Base-by-base conservation (phyloP, 1,140 invertebrate genomes). In the Pentalonia nigronervosa region DNA sequence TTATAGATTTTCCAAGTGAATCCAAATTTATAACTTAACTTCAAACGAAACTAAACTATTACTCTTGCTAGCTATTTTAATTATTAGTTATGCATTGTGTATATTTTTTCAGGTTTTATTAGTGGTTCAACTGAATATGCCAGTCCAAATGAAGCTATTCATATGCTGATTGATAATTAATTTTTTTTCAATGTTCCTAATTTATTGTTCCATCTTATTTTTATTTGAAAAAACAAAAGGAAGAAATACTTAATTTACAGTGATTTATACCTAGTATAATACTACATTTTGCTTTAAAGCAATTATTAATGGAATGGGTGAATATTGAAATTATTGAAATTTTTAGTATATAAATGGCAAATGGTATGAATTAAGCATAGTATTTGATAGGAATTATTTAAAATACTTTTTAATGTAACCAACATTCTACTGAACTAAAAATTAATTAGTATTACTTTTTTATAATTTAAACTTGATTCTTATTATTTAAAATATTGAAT, bases 91-190 rank as follows among this genome's bases (percentile, higher is more conserved):
- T 50, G 2, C 34, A 87, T 48, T 87, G 1, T 87, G 9, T 41
- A 14, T 76, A 21, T 91, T 91, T 67, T 92, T 83, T 36, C 41
- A 92, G 91, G 34, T 50, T 92, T 92, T 84, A 96, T 95, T 94
- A 25, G 91, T 17, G 76, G 76, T 2, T 83, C 91, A 84, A 84
- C 91, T 36, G 91, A 84, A 50, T 96, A 96, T 94, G 95, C 96
- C 94, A 95, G 96, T 94, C 96, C 96, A 93, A 96, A 95, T 94
- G 96, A 96, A 94, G 96, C 96, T 93, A 96, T 96, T 94, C 95
- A 96, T 94, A 96, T 96, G 96, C 48, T 94, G 47, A 94, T 94
- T 84, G 94, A 94, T 36, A 76, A 56, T 83, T 86, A 89, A 89
- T 23, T n/a, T 48, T 47, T 48, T 45, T 41, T 48, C 25, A 67